Percentiles rank a stretch among this genome's conserved stretches.
Conservation (phyloP, 2,797 vertebrate genomes). For the Aldrovandia affinis region DNA sequence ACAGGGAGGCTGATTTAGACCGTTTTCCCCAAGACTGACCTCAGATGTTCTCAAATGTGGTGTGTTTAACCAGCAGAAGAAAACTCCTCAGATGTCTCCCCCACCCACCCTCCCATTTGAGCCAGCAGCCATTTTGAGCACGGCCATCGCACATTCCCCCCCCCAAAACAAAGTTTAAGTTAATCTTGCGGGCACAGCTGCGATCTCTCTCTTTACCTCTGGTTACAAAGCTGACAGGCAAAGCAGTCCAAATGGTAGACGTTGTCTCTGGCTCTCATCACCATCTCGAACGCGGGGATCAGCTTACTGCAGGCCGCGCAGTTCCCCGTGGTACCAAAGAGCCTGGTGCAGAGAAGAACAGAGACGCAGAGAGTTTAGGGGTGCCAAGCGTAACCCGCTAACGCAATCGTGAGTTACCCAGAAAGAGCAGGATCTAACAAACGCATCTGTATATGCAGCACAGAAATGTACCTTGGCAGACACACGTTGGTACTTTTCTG, state of each 20-base stretch:
- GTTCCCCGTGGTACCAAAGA: slow-evolving; percentile 99
- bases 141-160: no score
- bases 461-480: slow-evolving; percentile 61
- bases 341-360: slow-evolving; percentile 84
- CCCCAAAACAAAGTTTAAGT: no score
- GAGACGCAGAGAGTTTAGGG: not conserved
- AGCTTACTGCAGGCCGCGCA: slow-evolving; percentile 99
- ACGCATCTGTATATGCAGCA: slow-evolving; percentile 49
- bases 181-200: slow-evolving; percentile 52
- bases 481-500: slow-evolving; percentile 69
- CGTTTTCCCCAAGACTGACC: no score
- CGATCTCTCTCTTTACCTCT: slow-evolving; percentile 84
- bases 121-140: slow-evolving; percentile 41
- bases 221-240: slow-evolving; percentile 99
- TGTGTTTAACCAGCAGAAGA: no score
- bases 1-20: no score
- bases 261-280: slow-evolving; percentile 99
- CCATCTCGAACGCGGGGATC: slow-evolving; percentile 99
- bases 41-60: no score
- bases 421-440: slow-evolving; percentile 20
- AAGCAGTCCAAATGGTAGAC: slow-evolving; percentile 99
- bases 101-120: slow-evolving; percentile 30
- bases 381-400: slow-evolving; percentile 37
- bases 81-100: no score
- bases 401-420: slow-evolving; percentile 5